Conservation (phyloP, 1,140 invertebrate species). For the Hesperophylax magnus region DNA sequence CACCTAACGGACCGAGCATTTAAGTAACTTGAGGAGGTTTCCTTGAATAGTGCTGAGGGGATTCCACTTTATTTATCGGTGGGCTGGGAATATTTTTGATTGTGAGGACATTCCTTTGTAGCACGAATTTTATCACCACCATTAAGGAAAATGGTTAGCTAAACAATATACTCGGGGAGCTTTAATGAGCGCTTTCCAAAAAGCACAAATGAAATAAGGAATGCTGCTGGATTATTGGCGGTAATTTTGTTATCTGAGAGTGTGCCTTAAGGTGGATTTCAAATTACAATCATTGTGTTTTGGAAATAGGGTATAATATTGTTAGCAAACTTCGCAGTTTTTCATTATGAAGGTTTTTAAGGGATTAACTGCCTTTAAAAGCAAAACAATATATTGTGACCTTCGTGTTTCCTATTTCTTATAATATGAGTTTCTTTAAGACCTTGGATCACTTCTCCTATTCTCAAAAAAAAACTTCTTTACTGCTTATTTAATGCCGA, state of each 20-base stretch:
- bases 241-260: neutral
- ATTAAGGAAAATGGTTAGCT: slow-evolving; percentile 16
- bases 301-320: too few relatives aligned
- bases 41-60: neutral
- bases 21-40: slow-evolving; percentile 6
- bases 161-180: slow-evolving; percentile 27
- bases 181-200: slow-evolving; percentile 9
- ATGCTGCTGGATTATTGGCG: neutral
- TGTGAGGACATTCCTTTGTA: slow-evolving; percentile 21
- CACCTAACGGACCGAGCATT: neutral
- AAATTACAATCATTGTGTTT: too few relatives aligned
- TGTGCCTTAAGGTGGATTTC: too few relatives aligned
- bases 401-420: too few relatives aligned
- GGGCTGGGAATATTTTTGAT: slow-evolving; percentile 33
- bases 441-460: too few relatives aligned
- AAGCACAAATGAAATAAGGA: slow-evolving; percentile 7
- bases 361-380: too few relatives aligned
- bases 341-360: too few relatives aligned
- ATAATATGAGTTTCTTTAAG: too few relatives aligned
- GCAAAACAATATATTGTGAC: too few relatives aligned
- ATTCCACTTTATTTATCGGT: slow-evolving; percentile 26
- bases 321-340: too few relatives aligned
- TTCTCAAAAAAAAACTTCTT: too few relatives aligned
- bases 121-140: slow-evolving; percentile 26
- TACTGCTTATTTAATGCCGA: too few relatives aligned